Conservation (phyloP, 2,888 invertebrate genomes). For the Callyntrura guangdongensis region DNA sequence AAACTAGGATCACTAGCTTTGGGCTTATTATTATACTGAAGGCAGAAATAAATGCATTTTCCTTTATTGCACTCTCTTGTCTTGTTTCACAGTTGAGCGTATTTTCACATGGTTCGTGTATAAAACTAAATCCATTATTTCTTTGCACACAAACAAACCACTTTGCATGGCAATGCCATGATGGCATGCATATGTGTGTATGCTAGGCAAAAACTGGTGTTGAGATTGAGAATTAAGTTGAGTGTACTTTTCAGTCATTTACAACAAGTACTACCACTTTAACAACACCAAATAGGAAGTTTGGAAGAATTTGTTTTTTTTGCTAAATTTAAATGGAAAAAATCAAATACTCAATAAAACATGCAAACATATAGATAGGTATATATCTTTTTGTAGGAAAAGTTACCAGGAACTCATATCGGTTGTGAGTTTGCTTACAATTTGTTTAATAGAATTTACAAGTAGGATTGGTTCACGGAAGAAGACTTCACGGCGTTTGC, state of each 20-base stretch:
- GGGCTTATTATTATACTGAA: neutral
- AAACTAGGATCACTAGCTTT: neutral
- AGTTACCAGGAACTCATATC: neutral
- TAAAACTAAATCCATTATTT: constrained; percentile 9
- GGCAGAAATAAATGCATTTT: constrained; percentile 28
- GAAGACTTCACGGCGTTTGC: no score
- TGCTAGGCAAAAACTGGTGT: neutral
- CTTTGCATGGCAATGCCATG: neutral
- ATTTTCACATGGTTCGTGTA: neutral
- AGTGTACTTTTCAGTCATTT: constrained; percentile 5
- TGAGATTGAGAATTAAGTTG: constrained; percentile 25
- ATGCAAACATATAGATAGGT: neutral
- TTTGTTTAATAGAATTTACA: neutral
- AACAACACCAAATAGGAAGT: neutral
- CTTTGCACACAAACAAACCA: neutral
- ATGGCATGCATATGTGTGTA: neutral
- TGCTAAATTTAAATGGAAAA: constrained; percentile 16
- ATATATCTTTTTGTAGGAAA: neutral
- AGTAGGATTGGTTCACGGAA: no score
- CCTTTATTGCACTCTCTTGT: constrained; percentile 39
- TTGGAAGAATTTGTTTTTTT: neutral
- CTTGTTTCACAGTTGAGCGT: neutral
- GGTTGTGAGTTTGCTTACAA: neutral
- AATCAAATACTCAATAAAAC: neutral
- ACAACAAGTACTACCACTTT: neutral